These are phyloP conservation scores for Drosophila leontia DNA, from an alignment of 1,140 invertebrate genomes.

Conservation along the genomic window DNA sequence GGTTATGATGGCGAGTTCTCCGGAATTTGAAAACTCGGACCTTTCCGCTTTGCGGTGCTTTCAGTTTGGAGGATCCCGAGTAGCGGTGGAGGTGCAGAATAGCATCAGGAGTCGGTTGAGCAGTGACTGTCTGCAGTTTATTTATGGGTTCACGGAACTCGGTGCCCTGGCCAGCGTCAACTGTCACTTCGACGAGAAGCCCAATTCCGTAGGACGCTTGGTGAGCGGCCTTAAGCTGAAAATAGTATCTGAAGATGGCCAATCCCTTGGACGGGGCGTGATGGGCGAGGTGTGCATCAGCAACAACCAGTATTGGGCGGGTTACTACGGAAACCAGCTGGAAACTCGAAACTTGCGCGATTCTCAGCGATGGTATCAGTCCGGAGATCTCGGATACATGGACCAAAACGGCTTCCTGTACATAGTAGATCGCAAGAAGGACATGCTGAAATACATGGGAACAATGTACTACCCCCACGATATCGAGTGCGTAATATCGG, in stretches of 20 bases:
- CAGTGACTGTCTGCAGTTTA: slow-evolving; percentile 19
- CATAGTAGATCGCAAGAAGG: slow-evolving; percentile 88
- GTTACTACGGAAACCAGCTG: slow-evolving; percentile 60
- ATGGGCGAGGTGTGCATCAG: slow-evolving; percentile 56
- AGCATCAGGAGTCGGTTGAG: slow-evolving; percentile 28
- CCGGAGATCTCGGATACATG: slow-evolving; percentile 88
- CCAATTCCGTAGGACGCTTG: slow-evolving; percentile 48
- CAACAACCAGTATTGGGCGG: slow-evolving; percentile 48
- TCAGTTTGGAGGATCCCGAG: slow-evolving; percentile 38
- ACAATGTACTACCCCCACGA: slow-evolving; percentile 75
- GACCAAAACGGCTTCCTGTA: slow-evolving; percentile 86
- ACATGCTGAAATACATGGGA: slow-evolving; percentile 85
- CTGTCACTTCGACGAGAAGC: slow-evolving; percentile 33
- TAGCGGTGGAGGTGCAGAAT: slow-evolving; percentile 29
- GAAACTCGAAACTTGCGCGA: slow-evolving; percentile 36
- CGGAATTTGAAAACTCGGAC: slow-evolving; percentile 17
- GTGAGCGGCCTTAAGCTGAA: slow-evolving; percentile 51
- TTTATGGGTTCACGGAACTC: slow-evolving; percentile 53
- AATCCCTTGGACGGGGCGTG: slow-evolving; percentile 35
- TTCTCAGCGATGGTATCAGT: slow-evolving; percentile 87
- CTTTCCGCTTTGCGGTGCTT: slow-evolving; percentile 24
- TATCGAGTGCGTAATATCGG: slow-evolving; percentile 58
- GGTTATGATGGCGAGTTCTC: too few relatives aligned
- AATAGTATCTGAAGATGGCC: slow-evolving; percentile 64
- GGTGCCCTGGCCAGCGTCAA: slow-evolving; percentile 27